Conservation (phyloP, 1,140 invertebrate species). For the Drosophila equinoxialis region DNA sequence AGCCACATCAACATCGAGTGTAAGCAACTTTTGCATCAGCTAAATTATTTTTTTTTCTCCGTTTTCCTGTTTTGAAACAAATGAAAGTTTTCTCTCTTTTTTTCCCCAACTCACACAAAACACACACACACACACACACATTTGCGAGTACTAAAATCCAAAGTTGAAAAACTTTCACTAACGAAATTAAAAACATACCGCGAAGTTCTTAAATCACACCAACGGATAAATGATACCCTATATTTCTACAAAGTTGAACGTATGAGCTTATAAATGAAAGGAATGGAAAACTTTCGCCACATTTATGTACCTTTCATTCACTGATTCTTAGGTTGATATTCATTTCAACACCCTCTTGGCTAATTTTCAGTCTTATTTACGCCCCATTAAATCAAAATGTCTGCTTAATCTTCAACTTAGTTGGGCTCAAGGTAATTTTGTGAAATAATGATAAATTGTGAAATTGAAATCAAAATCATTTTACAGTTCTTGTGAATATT, state of each 20-base stretch:
- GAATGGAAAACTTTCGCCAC: too few relatives aligned
- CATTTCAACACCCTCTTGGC: neutral
- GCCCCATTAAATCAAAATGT: too few relatives aligned
- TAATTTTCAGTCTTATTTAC: neutral
- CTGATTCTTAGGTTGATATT: neutral
- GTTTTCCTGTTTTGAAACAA: neutral
- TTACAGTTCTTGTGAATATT: too few relatives aligned
- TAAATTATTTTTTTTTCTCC: neutral
- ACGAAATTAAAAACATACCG: slow-evolving; percentile 14
- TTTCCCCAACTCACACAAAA: neutral
- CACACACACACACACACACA: neutral
- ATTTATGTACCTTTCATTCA: too few relatives aligned
- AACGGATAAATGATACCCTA: neutral
- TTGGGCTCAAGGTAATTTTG: too few relatives aligned
- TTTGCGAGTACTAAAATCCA: neutral
- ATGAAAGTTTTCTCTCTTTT: slow-evolving; percentile 4
- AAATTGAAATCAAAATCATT: too few relatives aligned
- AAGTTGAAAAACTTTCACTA: neutral
- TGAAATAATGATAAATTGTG: too few relatives aligned
- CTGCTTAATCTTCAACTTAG: too few relatives aligned
- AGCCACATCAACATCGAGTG: neutral
- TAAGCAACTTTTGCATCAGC: slow-evolving; percentile 8
- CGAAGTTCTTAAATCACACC: neutral
- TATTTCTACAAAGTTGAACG: neutral
- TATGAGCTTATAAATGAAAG: too few relatives aligned